phyloP scores from a whole-genome alignment of 2,113 vertebrate genomes.

The Nannobrachium achirus region DNA sequence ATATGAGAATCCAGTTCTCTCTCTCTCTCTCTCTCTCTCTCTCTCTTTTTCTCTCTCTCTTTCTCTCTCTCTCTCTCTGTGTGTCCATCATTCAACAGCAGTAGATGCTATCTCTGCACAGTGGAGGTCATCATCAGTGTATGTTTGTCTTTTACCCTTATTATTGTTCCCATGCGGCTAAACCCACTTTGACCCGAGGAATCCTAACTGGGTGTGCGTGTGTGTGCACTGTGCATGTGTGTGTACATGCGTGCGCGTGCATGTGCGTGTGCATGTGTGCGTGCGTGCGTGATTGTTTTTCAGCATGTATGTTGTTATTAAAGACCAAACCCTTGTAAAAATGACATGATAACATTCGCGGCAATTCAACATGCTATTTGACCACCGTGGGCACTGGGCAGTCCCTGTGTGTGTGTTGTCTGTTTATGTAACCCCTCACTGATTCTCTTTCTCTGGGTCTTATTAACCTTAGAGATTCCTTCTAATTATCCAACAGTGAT shows the following conservation, averaged over 20 bases:
- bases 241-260: conserved; percentile 6
- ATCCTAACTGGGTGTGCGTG: conserved; percentile 12
- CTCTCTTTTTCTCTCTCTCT: conserved; percentile 11
- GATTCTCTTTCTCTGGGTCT: not conserved
- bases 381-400: no score
- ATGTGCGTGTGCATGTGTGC: not conserved
- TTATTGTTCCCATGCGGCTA: conserved; percentile 54
- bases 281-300: not conserved
- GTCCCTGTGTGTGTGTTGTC: conserved; percentile 1
- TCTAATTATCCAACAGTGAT: conserved; percentile 36
- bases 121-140: conserved; percentile 55
- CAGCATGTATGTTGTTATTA: no score
- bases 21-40: conserved; percentile 29
- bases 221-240: not conserved
- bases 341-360: no score
- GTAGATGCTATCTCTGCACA: conserved; percentile 53
- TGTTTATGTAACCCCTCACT: not conserved
- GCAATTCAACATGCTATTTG: no score
- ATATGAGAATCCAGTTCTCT: no score
- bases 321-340: no score
- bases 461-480: conserved; percentile 38
- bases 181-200: conserved; percentile 26
- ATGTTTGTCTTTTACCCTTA: conserved; percentile 64
- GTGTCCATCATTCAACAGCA: conserved; percentile 39
- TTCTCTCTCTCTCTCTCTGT: conserved; percentile 26